Conservation (phyloP, 2,113 vertebrate species). For the Notiomystis cincta region DNA sequence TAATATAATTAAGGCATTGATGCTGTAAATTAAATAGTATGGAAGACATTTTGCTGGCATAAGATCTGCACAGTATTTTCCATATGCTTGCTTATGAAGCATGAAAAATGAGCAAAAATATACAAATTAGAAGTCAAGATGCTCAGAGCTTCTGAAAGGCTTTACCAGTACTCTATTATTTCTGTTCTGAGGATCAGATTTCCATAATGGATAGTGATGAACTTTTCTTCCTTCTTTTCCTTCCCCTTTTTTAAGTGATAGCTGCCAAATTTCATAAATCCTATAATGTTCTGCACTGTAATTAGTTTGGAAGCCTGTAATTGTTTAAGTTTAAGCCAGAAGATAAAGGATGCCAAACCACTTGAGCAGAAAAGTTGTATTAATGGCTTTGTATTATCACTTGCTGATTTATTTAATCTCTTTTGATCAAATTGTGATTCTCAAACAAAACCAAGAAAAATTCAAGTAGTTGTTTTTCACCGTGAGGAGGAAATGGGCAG, state of each 20-base stretch:
- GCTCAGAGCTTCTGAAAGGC: not conserved
- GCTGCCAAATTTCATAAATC: slow-evolving; percentile 71
- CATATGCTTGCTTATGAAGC: not conserved
- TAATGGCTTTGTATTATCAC: slow-evolving; percentile 66
- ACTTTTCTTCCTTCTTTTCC: slow-evolving; percentile 53
- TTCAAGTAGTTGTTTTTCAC: slow-evolving; percentile 9
- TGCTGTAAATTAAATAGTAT: slow-evolving; percentile 45
- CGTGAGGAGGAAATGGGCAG: slow-evolving; percentile 23
- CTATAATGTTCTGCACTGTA: slow-evolving; percentile 64
- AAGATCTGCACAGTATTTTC: not conserved
- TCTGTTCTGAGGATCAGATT: slow-evolving; percentile 49
- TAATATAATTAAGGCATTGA: slow-evolving; percentile 52
- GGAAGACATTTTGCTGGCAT: slow-evolving; percentile 41
- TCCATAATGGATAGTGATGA: slow-evolving; percentile 59
- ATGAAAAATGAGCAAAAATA: slow-evolving; percentile 37
- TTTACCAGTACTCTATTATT: not conserved
- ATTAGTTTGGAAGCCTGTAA: slow-evolving; percentile 73
- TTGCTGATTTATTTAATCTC: slow-evolving; percentile 74
- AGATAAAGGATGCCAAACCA: slow-evolving; percentile 70
- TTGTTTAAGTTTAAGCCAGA: slow-evolving; percentile 72
- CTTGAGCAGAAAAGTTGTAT: slow-evolving; percentile 72
- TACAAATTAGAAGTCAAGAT: not conserved
- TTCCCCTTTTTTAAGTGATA: slow-evolving; percentile 49
- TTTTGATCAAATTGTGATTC: slow-evolving; percentile 66
- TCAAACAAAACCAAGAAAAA: slow-evolving; percentile 48